These are phyloP conservation scores for Parnassius glacialis DNA, from an alignment of 2,888 invertebrate species.

Conservation along the genomic window DNA sequence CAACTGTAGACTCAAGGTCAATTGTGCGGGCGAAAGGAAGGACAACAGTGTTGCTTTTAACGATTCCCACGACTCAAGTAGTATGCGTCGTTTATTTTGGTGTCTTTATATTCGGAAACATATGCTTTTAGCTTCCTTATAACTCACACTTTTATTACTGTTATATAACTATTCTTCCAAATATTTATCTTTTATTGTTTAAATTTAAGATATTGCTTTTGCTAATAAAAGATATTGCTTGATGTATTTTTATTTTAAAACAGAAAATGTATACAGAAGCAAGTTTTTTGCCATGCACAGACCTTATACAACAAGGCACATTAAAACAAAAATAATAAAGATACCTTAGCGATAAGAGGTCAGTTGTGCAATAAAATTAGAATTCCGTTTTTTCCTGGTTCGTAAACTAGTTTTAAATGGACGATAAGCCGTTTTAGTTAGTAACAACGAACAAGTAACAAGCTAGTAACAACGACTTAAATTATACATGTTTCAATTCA, in stretches of 20 bases:
- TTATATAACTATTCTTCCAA: too few relatives aligned
- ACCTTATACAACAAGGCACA: constrained; percentile 6
- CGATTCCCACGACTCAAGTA: constrained; percentile 66
- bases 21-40: constrained; percentile 57
- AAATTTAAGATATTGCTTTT: too few relatives aligned
- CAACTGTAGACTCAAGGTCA: constrained; percentile 55
- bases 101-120: constrained; percentile 36
- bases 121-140: too few relatives aligned
- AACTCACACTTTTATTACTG: too few relatives aligned
- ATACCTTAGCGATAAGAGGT: constrained; percentile 12
- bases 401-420: constrained; percentile 14
- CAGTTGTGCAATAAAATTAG: constrained; percentile 15
- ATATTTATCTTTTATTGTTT: too few relatives aligned
- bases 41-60: constrained; percentile 62
- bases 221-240: too few relatives aligned
- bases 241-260: too few relatives aligned
- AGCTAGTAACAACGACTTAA: constrained; percentile 12
- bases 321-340: constrained; percentile 22
- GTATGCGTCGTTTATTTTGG: constrained; percentile 37
- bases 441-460: constrained; percentile 17
- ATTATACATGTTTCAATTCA: constrained; percentile 1
- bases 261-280: not conserved
- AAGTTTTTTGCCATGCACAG: constrained; percentile 11
- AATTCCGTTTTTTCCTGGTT: constrained; percentile 12
- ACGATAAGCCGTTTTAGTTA: constrained; percentile 8